phyloP scores from a whole-genome alignment of 2,888 invertebrate species.

The Peribatodes rhomboidaria region DNA sequence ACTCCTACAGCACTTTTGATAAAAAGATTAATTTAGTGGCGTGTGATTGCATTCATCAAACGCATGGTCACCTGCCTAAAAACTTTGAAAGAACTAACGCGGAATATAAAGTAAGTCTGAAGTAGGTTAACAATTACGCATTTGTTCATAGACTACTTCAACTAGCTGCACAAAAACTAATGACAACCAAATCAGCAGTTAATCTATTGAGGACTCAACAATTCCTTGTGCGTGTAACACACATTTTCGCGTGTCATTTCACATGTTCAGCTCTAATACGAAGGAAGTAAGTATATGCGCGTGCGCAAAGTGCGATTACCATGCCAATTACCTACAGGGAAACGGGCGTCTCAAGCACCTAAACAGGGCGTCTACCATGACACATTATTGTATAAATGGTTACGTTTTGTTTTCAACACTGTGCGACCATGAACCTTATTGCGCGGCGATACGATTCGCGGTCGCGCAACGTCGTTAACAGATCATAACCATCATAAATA shows the following conservation, averaged over 20 bases:
- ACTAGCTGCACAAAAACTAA: not conserved
- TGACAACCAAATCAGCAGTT: conserved; percentile 25
- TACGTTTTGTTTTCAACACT: no score
- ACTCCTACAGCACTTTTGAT: conserved; percentile 52
- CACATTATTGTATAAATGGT: no score
- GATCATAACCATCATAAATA: no score
- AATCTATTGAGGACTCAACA: conserved; percentile 27
- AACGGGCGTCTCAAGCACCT: conserved; percentile 24
- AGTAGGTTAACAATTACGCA: not conserved
- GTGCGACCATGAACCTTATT: no score
- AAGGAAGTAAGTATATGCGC: conserved; percentile 34
- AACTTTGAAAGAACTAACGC: not conserved
- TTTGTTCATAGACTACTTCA: not conserved
- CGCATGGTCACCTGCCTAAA: conserved; percentile 8
- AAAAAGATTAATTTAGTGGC: conserved; percentile 51
- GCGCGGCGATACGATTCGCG: no score
- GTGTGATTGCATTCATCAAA: conserved; percentile 11
- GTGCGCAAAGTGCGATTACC: conserved; percentile 35
- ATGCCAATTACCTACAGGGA: conserved; percentile 32
- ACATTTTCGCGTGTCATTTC: conserved; percentile 32
- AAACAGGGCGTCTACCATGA: not conserved
- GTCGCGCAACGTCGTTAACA: no score
- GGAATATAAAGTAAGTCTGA: not conserved
- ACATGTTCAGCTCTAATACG: conserved; percentile 13
- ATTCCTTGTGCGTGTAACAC: conserved; percentile 30